phyloP scores from a whole-genome alignment of 2,113 vertebrate genomes.

The Mobula birostris region DNA sequence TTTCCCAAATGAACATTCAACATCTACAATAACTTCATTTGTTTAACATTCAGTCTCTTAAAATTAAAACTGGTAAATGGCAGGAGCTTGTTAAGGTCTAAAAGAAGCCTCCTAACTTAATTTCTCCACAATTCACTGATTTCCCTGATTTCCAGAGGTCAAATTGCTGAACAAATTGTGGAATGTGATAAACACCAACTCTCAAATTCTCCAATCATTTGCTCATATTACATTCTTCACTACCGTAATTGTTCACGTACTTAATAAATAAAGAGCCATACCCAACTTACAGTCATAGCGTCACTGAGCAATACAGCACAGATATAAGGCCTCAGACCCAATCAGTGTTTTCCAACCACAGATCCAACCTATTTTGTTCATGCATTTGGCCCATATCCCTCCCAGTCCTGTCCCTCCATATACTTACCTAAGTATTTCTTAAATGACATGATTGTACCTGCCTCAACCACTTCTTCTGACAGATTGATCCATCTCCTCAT shows the following conservation, averaged over 20 bases:
- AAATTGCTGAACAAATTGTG: not conserved
- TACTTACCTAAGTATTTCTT: no score
- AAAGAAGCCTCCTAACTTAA: not conserved
- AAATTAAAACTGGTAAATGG: not conserved
- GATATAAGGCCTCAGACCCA: no score
- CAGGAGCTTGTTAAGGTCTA: not conserved
- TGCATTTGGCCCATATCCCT: no score
- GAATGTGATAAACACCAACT: not conserved
- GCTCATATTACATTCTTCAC: not conserved
- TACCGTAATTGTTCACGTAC: not conserved
- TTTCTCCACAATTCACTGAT: not conserved
- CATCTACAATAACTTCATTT: conserved; percentile 1
- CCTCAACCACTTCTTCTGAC: no score
- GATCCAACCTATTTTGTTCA: no score
- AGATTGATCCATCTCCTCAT: no score
- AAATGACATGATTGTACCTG: no score
- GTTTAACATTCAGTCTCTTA: not conserved
- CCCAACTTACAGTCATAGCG: not conserved
- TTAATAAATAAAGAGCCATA: not conserved
- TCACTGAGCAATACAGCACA: no score
- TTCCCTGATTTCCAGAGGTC: not conserved
- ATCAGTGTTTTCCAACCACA: no score
- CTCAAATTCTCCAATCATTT: not conserved
- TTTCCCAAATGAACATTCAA: conserved; percentile 1
- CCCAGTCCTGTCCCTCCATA: no score